Evolutionary conservation across 2,888 invertebrate genomes (phyloP).

Genomic region (Geotrupes spiniger): DNA sequence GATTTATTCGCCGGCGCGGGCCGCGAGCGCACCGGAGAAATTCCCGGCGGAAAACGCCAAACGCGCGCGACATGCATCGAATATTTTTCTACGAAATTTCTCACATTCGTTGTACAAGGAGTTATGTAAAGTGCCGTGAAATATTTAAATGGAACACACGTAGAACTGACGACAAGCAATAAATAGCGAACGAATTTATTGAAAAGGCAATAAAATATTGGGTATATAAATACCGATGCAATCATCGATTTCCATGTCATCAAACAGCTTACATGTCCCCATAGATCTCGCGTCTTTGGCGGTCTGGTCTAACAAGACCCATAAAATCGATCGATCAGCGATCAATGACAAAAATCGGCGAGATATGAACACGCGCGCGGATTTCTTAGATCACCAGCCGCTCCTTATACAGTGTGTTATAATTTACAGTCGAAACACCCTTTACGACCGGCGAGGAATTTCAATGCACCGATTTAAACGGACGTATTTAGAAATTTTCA

Average conservation of each 20-base stretch:
- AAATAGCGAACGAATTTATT: slow-evolving; percentile 10
- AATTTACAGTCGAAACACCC: not conserved
- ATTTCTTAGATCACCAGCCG: slow-evolving; percentile 1
- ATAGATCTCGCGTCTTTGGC: slow-evolving; percentile 21
- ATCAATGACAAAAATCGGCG: slow-evolving; percentile 28
- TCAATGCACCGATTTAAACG: no score
- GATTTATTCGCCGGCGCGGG: no score
- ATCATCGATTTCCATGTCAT: slow-evolving; percentile 23
- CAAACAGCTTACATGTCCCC: slow-evolving; percentile 18
- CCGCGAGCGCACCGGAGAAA: no score
- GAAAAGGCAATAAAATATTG: slow-evolving; percentile 20
- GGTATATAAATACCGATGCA: slow-evolving; percentile 11
- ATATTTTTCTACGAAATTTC: no score
- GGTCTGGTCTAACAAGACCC: slow-evolving; percentile 23
- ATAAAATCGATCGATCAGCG: slow-evolving; percentile 24
- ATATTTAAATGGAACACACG: slow-evolving; percentile 5
- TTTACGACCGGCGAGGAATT: no score
- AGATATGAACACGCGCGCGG: slow-evolving; percentile 27
- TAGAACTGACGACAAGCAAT: slow-evolving; percentile 2
- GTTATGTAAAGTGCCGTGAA: not conserved
- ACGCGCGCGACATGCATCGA: no score
- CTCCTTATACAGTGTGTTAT: not conserved
- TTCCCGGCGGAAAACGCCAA: no score
- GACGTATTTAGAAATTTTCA: no score
- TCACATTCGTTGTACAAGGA: no score